Evolutionary conservation across 2,113 vertebrate genomes (phyloP), one percentile per base, ranked within the genome.

Genomic region (Orcinus orca): DNA sequence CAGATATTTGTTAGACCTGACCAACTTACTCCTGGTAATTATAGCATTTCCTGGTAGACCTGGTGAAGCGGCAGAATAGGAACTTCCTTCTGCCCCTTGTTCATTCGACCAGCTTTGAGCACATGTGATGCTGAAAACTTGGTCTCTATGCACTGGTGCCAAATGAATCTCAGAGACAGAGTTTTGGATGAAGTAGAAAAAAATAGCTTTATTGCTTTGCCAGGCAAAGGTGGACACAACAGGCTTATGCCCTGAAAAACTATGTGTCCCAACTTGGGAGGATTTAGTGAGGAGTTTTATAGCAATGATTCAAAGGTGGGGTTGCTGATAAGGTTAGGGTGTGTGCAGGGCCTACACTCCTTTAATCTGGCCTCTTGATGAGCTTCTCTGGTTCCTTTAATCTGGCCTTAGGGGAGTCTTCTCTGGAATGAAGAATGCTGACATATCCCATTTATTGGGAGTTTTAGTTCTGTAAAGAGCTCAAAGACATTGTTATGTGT

Each of bases 311-410:
- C 74, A 33, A 77, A 12, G 17, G 44, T 44, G 5, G 17, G 0
- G 0, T 33, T 77, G 44, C 74, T 53, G 29, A 33, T 20, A 50
- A 0, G 4, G 29, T 3, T 8, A 9, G 1, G 17, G 29, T 33
- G 1, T 76, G 44, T 50, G 44, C 73, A 33, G 29, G 44, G 17
- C 47, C 73, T 20, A 26, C 15, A 33, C 31, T 33, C 73, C 17
- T 76, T 15, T 50, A 11, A 33, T 50, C 73, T 1, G 17, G 29
- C 10, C 73, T 50, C 44, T 76, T 33, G 44, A 33, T 33, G 29
- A 11, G 8, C 29, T 50, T 50, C 29, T 50, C 9, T 50, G 44
- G 4, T 50, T 47, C 29, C 44, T 50, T 33, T 50, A 33, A 50
- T 33, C 26, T 50, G 8, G 5, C 73, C 15, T 29, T 1, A 0